Evolutionary conservation across 2,888 invertebrate species (phyloP).

Genomic region (Trissolcus japonicus): DNA sequence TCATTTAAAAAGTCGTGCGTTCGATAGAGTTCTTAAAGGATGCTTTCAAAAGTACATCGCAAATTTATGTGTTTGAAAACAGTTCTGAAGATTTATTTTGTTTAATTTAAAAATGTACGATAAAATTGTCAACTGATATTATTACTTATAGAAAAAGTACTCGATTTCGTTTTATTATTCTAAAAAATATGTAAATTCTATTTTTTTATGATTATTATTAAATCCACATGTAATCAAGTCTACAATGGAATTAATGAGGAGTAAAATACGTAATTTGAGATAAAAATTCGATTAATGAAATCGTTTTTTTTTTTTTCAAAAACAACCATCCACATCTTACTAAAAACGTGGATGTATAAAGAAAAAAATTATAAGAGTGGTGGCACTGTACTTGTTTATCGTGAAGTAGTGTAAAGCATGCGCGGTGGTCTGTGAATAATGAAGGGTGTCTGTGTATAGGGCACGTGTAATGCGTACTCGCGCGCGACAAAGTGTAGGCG

Average conservation of each 20-base stretch:
- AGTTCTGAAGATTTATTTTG: no score
- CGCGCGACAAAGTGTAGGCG: conserved; percentile 60
- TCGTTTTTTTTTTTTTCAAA: neutral
- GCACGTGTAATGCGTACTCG: conserved; percentile 55
- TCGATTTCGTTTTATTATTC: no score
- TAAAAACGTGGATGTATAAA: no score
- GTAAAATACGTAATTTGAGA: no score
- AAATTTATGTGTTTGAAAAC: conserved; percentile 16
- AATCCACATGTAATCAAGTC: no score
- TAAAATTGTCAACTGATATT: no score
- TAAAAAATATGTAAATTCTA: no score
- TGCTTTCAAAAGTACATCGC: conserved; percentile 43
- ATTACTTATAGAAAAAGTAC: no score
- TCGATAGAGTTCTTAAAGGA: conserved; percentile 49
- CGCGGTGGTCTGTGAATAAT: conserved; percentile 49
- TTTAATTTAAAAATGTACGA: no score
- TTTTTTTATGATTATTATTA: no score
- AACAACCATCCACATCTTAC: no score
- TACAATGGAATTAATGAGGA: no score
- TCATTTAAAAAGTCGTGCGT: conserved; percentile 64
- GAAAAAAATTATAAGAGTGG: conserved; percentile 15
- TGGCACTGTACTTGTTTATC: conserved; percentile 45
- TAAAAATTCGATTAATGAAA: neutral
- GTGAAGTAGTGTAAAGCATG: conserved; percentile 50
- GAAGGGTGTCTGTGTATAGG: conserved; percentile 43